Conservation (phyloP, 2,888 invertebrate genomes). For the Metalampra italica region DNA sequence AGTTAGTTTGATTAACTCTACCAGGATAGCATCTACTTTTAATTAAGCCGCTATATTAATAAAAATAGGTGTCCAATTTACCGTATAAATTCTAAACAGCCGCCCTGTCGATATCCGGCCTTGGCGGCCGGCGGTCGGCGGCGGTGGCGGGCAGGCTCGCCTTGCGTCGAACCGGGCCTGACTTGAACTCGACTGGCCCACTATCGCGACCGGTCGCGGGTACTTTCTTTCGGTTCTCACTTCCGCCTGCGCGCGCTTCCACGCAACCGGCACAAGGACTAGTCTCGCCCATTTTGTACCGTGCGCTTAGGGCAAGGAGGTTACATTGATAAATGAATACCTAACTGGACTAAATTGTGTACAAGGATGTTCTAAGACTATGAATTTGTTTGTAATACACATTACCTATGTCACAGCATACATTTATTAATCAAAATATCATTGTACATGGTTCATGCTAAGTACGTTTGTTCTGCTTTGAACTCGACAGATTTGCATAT, state of each 20-base stretch:
- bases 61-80: neutral
- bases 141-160: constrained; percentile 1
- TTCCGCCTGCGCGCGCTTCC: constrained; percentile 71
- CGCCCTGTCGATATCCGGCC: constrained; percentile 8
- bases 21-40: no score
- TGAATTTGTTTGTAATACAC: no score
- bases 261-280: constrained; percentile 66
- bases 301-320: constrained; percentile 13
- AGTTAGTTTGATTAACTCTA: no score
- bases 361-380: neutral
- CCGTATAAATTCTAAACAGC: constrained; percentile 3
- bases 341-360: neutral
- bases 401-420: no score
- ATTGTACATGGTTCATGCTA: no score
- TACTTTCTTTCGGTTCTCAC: constrained; percentile 76
- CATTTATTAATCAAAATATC: no score
- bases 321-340: neutral
- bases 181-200: constrained; percentile 52
- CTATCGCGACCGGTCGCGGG: constrained; percentile 69
- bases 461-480: no score
- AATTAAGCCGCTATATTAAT: no score
- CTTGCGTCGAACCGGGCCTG: neutral
- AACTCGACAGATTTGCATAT: no score
- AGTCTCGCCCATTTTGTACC: constrained; percentile 34
- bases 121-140: constrained; percentile 5